Conservation (phyloP, 2,113 vertebrate species). For the Actenoides lindsayi region DNA sequence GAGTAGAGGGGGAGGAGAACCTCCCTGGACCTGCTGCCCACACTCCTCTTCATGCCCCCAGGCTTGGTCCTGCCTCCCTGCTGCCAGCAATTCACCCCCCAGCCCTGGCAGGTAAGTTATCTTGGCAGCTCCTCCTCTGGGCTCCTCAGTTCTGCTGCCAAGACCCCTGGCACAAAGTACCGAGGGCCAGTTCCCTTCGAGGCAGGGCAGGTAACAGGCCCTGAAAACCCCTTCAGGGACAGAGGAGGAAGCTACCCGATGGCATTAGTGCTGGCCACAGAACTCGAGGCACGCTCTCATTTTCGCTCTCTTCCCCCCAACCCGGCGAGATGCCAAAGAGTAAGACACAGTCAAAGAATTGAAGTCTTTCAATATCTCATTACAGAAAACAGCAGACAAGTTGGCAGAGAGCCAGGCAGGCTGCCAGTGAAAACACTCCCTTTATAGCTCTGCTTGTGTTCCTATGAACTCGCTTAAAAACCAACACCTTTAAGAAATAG, state of each 20-base stretch:
- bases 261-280: conserved; percentile 42
- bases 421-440: conserved; percentile 66
- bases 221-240: background rate
- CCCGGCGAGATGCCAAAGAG: conserved; percentile 15
- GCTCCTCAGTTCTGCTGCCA: conserved; percentile 32
- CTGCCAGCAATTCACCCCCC: conserved; percentile 20
- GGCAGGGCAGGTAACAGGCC: background rate
- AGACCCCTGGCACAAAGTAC: background rate
- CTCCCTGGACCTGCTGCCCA: too few species aligned
- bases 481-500: conserved; percentile 61
- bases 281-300: conserved; percentile 37
- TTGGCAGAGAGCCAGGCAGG: conserved; percentile 50
- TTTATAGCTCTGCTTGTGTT: conserved; percentile 62
- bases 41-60: too few species aligned
- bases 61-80: background rate
- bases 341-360: conserved; percentile 54
- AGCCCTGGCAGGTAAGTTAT: background rate
- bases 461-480: conserved; percentile 62
- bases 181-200: background rate
- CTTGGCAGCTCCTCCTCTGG: conserved; percentile 1
- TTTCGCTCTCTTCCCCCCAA: conserved; percentile 27
- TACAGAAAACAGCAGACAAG: conserved; percentile 64
- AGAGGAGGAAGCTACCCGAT: conserved; percentile 4
- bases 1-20: too few species aligned
- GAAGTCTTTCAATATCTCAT: conserved; percentile 66